Evolutionary conservation across 2,797 vertebrate species (phyloP), one percentile per base, ranked within the genome.

Genomic region (Sandelia bainsii): DNA sequence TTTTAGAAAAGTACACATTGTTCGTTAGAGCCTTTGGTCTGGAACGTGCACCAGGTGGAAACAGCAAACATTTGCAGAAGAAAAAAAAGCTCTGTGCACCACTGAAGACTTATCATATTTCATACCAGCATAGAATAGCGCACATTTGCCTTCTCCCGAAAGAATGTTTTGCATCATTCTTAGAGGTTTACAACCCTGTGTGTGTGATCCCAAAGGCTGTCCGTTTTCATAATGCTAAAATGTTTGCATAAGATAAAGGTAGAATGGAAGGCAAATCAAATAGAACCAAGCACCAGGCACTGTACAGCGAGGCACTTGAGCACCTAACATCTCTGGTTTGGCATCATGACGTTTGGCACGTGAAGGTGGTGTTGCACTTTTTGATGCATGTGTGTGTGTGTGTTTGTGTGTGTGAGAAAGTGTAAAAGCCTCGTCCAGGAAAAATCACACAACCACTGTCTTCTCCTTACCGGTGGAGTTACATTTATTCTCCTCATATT

Each of bases 261-360:
- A 86, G 62, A 81, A 93, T 91, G 89, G 79, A 93, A 93, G 91
- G 89, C 89, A 90, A 93, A 89, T 71, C 51, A 89, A 93, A 91
- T 42, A 72, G 59, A 77, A 92, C 69, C 75, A 83, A 89, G 88
- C 75, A 90, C 85, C 92, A 93, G 93, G 94, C 95, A 95, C 95
- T 92, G 91, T 90, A 91, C 90, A 93, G 92, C 86, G 94, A 98
- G 97, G 96, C 96, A 97, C 96, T 97, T 98, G 87, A 93, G 91
- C 86, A 86, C 92, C 93, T 88, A 94, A 89, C 72, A 75, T 79
- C 68, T 91, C 87, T 81, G 85, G 87, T 90, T 90, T 93, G 91
- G 91, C 90, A 86, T 86, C 75, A 65, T 87, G 83, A 91, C 44
- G 53, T 79, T 87, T 91, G 91, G 89, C 92, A 94, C 88, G 86